phyloP scores from a whole-genome alignment of 2,888 invertebrate species.

The Adelognathus sp. region DNA sequence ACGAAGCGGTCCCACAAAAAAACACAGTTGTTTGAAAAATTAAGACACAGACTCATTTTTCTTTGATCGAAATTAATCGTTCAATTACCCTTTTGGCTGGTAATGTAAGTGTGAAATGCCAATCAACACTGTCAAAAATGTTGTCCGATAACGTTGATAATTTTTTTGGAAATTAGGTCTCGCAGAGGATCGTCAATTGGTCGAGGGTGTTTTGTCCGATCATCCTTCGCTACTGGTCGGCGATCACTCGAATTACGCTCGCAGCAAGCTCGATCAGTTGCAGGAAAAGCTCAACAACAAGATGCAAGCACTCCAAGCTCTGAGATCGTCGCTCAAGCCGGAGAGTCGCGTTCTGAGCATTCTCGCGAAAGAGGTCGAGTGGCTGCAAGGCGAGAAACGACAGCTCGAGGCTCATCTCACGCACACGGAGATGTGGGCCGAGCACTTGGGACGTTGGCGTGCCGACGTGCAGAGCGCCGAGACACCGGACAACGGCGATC shows the following conservation, averaged over 20 bases:
- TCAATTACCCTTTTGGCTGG: too few species aligned
- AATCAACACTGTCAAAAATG: too few species aligned
- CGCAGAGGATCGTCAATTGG: slow-evolving; percentile 72
- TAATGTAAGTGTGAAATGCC: too few species aligned
- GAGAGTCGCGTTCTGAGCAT: slow-evolving; percentile 91
- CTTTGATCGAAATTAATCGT: too few species aligned
- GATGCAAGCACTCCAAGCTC: slow-evolving; percentile 90
- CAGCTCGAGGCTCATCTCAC: slow-evolving; percentile 92
- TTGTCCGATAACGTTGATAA: too few species aligned
- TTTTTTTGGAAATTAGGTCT: slow-evolving; percentile 63
- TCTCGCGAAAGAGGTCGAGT: slow-evolving; percentile 92
- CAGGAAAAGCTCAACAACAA: slow-evolving; percentile 94
- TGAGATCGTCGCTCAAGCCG: slow-evolving; percentile 91
- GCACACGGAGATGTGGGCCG: slow-evolving; percentile 94
- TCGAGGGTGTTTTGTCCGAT: slow-evolving; percentile 74
- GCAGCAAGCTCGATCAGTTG: slow-evolving; percentile 90
- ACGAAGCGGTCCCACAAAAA: too few species aligned
- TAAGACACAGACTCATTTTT: too few species aligned
- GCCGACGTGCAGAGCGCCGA: slow-evolving; percentile 93
- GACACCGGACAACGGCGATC: slow-evolving; percentile 86
- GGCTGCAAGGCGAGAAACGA: slow-evolving; percentile 90
- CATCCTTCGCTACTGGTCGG: slow-evolving; percentile 85
- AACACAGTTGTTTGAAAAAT: too few species aligned
- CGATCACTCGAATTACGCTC: slow-evolving; percentile 92
- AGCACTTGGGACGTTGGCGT: slow-evolving; percentile 93